These are phyloP conservation scores for Drosophila subsilvestris DNA, from an alignment of 2,888 invertebrate species.

Conservation along the genomic window DNA sequence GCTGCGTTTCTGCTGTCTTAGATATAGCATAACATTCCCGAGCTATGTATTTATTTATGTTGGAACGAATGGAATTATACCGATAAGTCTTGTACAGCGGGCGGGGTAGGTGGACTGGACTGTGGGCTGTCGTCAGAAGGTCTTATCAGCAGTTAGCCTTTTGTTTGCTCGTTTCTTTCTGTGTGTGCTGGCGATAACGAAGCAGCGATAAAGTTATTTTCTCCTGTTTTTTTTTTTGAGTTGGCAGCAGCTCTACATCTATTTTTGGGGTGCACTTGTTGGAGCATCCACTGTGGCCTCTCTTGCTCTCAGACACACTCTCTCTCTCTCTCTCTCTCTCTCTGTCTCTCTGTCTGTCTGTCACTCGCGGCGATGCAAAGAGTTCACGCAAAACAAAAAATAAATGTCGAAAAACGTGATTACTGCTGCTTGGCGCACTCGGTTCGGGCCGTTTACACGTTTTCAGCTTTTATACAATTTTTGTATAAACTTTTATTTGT, in stretches of 20 bases:
- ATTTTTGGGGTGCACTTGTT: slow-evolving; percentile 44
- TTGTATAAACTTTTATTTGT: slow-evolving; percentile 53
- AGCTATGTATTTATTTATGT: slow-evolving; percentile 36
- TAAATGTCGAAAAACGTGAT: slow-evolving; percentile 73
- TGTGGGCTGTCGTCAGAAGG: slow-evolving; percentile 36
- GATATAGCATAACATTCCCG: slow-evolving; percentile 65
- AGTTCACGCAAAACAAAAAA: slow-evolving; percentile 39
- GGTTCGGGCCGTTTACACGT: slow-evolving; percentile 54
- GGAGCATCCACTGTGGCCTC: slow-evolving; percentile 17
- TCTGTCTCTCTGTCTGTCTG: background rate
- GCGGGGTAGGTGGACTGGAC: background rate
- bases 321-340: slow-evolving; percentile 2
- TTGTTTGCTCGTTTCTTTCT: slow-evolving; percentile 37
- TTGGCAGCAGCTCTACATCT: slow-evolving; percentile 11
- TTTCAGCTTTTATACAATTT: slow-evolving; percentile 55
- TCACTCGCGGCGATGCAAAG: slow-evolving; percentile 8
- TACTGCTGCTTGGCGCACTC: slow-evolving; percentile 15
- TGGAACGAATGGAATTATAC: slow-evolving; percentile 36
- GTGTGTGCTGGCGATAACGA: slow-evolving; percentile 30
- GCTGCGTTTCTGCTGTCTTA: slow-evolving; percentile 37
- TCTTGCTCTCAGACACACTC: slow-evolving; percentile 4
- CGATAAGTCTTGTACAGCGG: slow-evolving; percentile 37
- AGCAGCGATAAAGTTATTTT: slow-evolving; percentile 12
- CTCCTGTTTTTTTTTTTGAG: slow-evolving; percentile 5
- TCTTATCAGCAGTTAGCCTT: slow-evolving; percentile 61